A percentile compares a stretch with the other conserved stretches of the same genome.
Evolutionary conservation across 1,140 invertebrate species (phyloP).

Genomic region (Frieseomelitta varia): DNA sequence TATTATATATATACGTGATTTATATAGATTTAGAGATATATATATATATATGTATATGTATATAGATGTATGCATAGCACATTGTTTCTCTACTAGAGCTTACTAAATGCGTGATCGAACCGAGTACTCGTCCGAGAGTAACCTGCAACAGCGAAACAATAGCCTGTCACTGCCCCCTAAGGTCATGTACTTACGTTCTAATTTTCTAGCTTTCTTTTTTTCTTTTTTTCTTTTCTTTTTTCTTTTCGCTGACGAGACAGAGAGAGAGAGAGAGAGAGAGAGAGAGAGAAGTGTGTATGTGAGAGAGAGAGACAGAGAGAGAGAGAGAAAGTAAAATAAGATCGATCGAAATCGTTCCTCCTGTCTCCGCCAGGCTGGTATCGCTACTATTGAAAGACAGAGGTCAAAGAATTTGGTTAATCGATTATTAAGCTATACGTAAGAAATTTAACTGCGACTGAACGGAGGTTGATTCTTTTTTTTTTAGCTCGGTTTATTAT

Average conservation of each 20-base stretch:
- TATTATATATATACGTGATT: conserved; percentile 53
- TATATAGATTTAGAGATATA: conserved; percentile 66
- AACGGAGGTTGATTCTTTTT: not conserved
- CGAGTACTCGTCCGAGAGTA: conserved; percentile 82
- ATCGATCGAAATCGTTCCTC: not conserved
- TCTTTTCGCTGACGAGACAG: not conserved
- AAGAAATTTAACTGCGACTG: not conserved
- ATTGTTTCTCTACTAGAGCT: conserved; percentile 80
- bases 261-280: no score
- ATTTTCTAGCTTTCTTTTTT: conserved; percentile 41
- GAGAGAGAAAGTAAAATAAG: not conserved
- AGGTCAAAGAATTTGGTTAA: not conserved
- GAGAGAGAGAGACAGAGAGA: not conserved
- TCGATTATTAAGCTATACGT: not conserved
- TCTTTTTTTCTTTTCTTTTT: not conserved
- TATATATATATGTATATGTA: conserved; percentile 71
- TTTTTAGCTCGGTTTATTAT: not conserved
- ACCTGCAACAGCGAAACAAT: conserved; percentile 82
- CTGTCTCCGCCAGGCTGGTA: not conserved
- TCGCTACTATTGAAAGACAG: not conserved
- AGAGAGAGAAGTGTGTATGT: not conserved
- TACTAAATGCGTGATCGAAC: conserved; percentile 82
- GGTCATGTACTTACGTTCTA: conserved; percentile 72
- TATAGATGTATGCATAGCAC: conserved; percentile 76
- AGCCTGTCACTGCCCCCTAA: conserved; percentile 79